These are phyloP conservation scores for Camponotus pennsylvanicus DNA, from an alignment of 1,140 invertebrate genomes.

Conservation along the genomic window DNA sequence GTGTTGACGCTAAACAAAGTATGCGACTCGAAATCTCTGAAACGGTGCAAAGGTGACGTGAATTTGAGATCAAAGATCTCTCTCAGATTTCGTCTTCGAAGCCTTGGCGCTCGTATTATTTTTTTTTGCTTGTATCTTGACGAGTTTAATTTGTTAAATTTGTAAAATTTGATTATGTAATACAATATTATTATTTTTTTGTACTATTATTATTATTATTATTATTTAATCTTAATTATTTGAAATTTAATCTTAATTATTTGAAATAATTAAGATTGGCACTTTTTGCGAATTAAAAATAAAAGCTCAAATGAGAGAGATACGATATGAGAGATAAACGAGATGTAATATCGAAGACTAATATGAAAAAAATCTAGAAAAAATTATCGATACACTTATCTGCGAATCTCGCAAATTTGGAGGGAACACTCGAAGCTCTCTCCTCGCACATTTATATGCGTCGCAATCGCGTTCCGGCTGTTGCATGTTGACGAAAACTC, in stretches of 20 bases:
- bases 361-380: neutral
- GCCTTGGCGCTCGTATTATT: neutral
- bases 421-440: neutral
- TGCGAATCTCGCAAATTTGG: conserved; percentile 7
- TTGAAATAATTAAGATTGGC: neutral
- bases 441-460: conserved; percentile 32
- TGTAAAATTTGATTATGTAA: conserved; percentile 4
- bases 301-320: neutral
- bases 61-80: neutral
- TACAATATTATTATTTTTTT: neutral
- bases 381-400: neutral
- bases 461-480: conserved; percentile 11
- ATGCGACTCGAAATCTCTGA: conserved; percentile 3
- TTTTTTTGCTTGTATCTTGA: neutral
- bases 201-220: neutral
- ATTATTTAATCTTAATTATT: too few species aligned
- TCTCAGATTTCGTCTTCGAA: neutral
- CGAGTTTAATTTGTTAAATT: neutral
- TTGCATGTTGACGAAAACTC: conserved; percentile 50
- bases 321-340: neutral
- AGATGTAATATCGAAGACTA: neutral
- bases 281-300: neutral
- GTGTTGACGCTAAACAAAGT: conserved; percentile 28
- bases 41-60: neutral
- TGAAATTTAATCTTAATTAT: neutral